Evolutionary conservation across 2,113 vertebrate genomes (phyloP).

Genomic region (Ammodytes dubius): DNA sequence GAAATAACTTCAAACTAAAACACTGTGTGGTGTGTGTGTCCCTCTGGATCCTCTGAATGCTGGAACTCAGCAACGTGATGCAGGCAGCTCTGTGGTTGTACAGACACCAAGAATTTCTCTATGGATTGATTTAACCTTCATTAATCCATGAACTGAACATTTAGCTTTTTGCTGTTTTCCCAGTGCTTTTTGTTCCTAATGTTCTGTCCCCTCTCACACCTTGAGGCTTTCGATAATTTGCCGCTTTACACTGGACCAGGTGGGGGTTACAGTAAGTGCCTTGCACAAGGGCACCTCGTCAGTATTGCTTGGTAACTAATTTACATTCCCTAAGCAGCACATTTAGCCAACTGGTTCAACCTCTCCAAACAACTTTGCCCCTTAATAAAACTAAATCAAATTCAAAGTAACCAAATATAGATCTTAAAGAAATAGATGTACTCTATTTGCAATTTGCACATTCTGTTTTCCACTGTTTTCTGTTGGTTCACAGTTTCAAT

Average conservation of each 20-base stretch:
- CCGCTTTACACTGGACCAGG: not conserved
- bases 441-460: no score
- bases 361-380: not conserved
- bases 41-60: constrained; percentile 40
- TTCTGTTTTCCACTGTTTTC: no score
- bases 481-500: constrained; percentile 3
- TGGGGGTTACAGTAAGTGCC: constrained; percentile 56
- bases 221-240: constrained; percentile 14
- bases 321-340: constrained; percentile 8
- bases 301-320: constrained; percentile 5
- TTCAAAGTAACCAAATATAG: constrained; percentile 23
- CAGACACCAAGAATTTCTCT: constrained; percentile 35
- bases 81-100: constrained; percentile 37
- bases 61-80: constrained; percentile 8
- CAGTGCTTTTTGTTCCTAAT: constrained; percentile 1
- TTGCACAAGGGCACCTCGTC: constrained; percentile 54
- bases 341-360: constrained; percentile 4
- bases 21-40: constrained; percentile 53
- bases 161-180: constrained; percentile 2
- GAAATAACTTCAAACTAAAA: constrained; percentile 66
- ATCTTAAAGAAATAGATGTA: not conserved
- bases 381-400: constrained; percentile 1
- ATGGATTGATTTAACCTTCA: constrained; percentile 17
- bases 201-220: constrained; percentile 1
- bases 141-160: constrained; percentile 13